These are phyloP conservation scores for Lacerta agilis DNA, from an alignment of 2,797 vertebrate species.

Conservation along the genomic window DNA sequence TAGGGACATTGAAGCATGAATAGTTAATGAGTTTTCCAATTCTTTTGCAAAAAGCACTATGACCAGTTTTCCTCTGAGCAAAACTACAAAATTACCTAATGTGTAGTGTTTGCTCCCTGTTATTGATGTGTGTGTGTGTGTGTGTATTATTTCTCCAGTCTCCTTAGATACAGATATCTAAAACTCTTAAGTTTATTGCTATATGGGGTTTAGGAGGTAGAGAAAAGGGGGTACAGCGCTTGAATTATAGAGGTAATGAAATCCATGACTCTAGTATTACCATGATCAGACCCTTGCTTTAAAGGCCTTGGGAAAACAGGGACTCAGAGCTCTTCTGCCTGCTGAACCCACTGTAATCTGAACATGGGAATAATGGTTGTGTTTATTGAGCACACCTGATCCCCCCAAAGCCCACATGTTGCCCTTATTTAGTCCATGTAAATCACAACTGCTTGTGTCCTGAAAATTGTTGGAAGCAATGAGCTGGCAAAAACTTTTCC, in stretches of 20 bases:
- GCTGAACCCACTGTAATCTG: neutral
- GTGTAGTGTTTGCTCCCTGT: neutral
- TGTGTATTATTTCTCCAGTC: neutral
- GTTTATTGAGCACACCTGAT: neutral
- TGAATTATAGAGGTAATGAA: neutral
- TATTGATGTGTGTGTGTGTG: neutral
- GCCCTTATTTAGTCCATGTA: neutral
- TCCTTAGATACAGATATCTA: neutral
- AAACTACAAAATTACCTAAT: neutral
- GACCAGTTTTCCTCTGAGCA: neutral
- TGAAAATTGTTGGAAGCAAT: neutral
- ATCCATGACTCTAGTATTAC: too few relatives aligned
- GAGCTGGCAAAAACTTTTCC: neutral
- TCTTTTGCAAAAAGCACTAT: neutral
- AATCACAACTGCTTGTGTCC: too few relatives aligned
- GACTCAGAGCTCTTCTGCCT: neutral
- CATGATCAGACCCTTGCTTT: too few relatives aligned
- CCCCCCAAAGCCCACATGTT: too few relatives aligned
- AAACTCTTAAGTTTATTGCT: neutral
- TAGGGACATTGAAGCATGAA: neutral
- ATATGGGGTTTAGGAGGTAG: too few relatives aligned
- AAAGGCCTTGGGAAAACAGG: too few relatives aligned
- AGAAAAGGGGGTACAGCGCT: neutral
- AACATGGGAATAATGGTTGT: neutral
- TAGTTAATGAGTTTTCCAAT: neutral